Conservation (phyloP, 2,113 vertebrate species). For the Pseudonaja textilis region DNA sequence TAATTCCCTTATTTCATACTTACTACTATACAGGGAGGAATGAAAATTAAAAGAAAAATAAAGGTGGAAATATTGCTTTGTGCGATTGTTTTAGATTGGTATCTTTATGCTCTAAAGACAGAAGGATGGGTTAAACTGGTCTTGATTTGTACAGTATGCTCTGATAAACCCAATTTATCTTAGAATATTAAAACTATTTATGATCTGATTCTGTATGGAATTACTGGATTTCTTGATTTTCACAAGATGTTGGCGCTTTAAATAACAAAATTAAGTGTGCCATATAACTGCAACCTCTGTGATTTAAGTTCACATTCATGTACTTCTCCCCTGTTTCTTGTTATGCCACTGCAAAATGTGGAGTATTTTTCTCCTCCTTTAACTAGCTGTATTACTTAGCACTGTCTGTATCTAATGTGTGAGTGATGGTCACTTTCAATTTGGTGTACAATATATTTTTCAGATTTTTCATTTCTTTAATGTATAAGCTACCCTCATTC, state of each 20-base stretch:
- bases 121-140: not conserved
- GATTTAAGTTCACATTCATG: not conserved
- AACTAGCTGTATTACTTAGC: not conserved
- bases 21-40: not conserved
- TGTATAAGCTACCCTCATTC: not conserved
- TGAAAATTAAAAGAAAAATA: not conserved
- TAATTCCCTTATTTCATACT: not conserved
- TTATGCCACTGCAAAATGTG: not conserved
- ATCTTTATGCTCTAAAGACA: not conserved
- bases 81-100: not conserved
- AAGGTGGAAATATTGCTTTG: not conserved
- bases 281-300: not conserved
- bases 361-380: not conserved
- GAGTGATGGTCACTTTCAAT: not conserved
- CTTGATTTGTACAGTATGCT: not conserved
- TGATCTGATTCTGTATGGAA: not conserved
- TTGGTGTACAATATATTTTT: not conserved
- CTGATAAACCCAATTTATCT: not conserved
- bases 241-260: not conserved
- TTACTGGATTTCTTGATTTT: not conserved
- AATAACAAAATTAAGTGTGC: not conserved
- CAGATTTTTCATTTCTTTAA: not conserved
- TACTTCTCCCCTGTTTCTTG: not conserved
- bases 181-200: not conserved
- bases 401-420: not conserved